phyloP scores from a whole-genome alignment of 2,888 invertebrate genomes.

The Watsonalla cultraria region DNA sequence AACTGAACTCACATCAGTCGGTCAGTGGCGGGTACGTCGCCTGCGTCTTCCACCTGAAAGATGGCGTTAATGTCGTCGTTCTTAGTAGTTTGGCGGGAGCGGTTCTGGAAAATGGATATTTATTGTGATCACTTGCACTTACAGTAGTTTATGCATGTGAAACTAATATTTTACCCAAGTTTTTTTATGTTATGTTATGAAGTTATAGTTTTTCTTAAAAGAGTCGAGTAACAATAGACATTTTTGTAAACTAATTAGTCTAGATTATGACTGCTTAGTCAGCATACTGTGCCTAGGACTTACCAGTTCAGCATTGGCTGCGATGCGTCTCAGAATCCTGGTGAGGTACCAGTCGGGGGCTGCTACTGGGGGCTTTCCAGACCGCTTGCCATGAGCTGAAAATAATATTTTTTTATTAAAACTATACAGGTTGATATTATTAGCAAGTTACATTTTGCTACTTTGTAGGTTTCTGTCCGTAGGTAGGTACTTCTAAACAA shows the following conservation, averaged over 20 bases:
- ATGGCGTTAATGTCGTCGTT: constrained; percentile 53
- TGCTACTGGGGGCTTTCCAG: constrained; percentile 53
- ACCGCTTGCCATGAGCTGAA: constrained; percentile 82
- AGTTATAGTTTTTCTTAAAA: no score
- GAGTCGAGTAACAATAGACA: no score
- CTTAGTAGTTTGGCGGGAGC: constrained; percentile 26
- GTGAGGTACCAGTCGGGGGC: constrained; percentile 67
- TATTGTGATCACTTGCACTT: background rate
- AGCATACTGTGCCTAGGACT: background rate
- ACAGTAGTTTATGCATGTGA: no score
- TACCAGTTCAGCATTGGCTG: constrained; percentile 55
- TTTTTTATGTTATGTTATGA: no score
- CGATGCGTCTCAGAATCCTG: constrained; percentile 56
- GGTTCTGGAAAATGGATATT: constrained; percentile 39
- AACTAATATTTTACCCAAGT: no score
- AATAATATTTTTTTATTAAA: constrained; percentile 14
- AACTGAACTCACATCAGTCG: constrained; percentile 39
- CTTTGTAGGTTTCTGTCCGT: no score
- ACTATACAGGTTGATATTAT: no score
- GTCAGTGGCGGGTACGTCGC: constrained; percentile 36
- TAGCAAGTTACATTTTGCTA: no score
- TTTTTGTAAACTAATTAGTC: no score
- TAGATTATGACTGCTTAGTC: no score
- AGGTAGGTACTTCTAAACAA: no score
- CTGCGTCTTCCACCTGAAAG: constrained; percentile 45